Conservation (phyloP, 2,113 vertebrate species). For the Burhinus oedicnemus region DNA sequence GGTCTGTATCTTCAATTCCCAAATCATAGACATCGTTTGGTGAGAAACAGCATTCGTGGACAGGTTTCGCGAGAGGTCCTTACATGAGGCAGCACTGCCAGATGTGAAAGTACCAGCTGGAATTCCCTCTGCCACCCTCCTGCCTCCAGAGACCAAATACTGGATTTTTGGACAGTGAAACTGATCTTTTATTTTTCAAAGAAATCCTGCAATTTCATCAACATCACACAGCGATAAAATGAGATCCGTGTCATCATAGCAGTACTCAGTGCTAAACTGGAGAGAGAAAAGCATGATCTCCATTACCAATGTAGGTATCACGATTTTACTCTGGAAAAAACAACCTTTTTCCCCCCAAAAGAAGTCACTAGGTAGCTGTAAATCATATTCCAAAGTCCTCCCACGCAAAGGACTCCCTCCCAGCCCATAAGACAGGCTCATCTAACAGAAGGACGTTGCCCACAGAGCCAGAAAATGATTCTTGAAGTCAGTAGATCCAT, state of each 20-base stretch:
- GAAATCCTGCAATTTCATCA: neutral
- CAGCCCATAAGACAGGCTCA: neutral
- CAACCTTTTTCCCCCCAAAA: neutral
- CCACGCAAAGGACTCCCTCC: neutral
- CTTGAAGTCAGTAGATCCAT: neutral
- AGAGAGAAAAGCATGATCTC: neutral
- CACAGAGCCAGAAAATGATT: neutral
- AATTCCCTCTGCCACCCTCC: neutral
- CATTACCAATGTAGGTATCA: fast-evolving
- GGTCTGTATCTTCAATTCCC: neutral
- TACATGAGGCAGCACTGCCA: fast-evolving
- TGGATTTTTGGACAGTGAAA: neutral
- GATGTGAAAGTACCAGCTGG: neutral
- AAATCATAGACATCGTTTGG: neutral
- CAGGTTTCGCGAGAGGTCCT: neutral
- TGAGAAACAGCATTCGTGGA: neutral
- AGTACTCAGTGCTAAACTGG: neutral
- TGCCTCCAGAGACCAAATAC: neutral
- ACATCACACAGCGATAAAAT: fast-evolving
- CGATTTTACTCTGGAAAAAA: neutral
- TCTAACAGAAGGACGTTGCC: neutral
- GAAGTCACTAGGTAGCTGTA: neutral
- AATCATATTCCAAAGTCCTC: neutral
- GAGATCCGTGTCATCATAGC: fast-evolving
- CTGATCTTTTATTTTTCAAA: neutral